A percentile compares a stretch with the other conserved stretches of the same genome.
These are phyloP conservation scores for Seira sanloemensis DNA, from an alignment of 2,888 invertebrate species.

Conservation along the genomic window DNA sequence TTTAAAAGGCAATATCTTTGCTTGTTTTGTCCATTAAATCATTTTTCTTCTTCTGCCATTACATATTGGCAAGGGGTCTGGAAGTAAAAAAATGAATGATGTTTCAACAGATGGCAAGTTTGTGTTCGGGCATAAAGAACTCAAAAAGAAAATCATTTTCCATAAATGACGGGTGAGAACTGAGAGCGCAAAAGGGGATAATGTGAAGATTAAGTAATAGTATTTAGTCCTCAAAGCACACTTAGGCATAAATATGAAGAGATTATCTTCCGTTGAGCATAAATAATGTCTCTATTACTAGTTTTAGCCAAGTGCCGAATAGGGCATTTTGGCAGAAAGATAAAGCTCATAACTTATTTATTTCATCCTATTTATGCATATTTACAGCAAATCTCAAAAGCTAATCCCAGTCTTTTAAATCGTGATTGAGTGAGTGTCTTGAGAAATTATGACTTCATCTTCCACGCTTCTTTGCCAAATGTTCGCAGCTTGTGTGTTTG, in stretches of 20 bases:
- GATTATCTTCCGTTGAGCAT: neutral
- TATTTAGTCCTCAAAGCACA: no score
- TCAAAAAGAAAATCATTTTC: slow-evolving; percentile 5
- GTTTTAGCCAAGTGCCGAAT: neutral
- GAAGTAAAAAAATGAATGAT: neutral
- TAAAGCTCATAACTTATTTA: neutral
- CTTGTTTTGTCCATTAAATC: slow-evolving; percentile 8
- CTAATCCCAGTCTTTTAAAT: neutral
- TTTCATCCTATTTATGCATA: neutral
- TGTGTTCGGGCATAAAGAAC: slow-evolving; percentile 6
- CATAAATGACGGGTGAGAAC: neutral
- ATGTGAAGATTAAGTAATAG: no score
- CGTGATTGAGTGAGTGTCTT: slow-evolving; percentile 3
- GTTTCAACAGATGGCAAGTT: neutral
- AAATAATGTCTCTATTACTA: no score
- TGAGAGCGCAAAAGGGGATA: neutral
- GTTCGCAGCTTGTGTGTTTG: slow-evolving; percentile 24
- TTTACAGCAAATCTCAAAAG: neutral
- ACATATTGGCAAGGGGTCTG: slow-evolving; percentile 11
- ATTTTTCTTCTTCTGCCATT: neutral
- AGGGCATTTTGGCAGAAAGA: neutral
- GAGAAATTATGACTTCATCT: neutral
- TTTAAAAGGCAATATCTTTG: neutral
- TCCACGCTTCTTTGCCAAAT: slow-evolving; percentile 36
- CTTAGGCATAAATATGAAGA: neutral